Conservation (phyloP, 2,888 invertebrate species). For the Linyphia triangularis region DNA sequence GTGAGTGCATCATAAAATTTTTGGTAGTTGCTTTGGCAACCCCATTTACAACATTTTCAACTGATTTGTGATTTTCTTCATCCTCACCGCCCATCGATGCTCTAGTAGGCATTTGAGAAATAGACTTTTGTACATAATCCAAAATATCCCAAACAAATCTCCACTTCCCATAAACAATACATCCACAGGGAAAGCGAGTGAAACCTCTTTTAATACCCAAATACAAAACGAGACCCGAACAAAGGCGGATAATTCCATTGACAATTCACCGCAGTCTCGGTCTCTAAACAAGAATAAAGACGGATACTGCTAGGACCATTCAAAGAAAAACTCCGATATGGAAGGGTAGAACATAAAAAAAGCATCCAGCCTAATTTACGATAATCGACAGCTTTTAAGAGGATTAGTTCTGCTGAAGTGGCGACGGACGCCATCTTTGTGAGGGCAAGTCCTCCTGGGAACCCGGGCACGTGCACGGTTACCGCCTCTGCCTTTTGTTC, state of each 20-base stretch:
- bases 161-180: too few species aligned
- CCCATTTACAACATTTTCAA: too few species aligned
- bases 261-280: constrained; percentile 1
- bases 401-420: constrained; percentile 64
- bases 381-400: constrained; percentile 72
- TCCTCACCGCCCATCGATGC: too few species aligned
- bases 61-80: too few species aligned
- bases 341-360: constrained; percentile 23
- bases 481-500: constrained; percentile 47
- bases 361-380: constrained; percentile 70
- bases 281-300: neutral
- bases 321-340: neutral
- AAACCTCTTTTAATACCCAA: neutral
- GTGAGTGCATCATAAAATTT: too few species aligned
- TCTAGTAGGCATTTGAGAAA: too few species aligned
- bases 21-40: too few species aligned
- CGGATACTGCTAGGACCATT: constrained; percentile 7
- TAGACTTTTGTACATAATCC: too few species aligned
- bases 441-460: constrained; percentile 34
- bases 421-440: constrained; percentile 39
- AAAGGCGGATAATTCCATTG: neutral
- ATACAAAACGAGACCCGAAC: neutral
- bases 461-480: constrained; percentile 62
- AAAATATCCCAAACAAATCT: too few species aligned
- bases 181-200: neutral